Evolutionary conservation across 2,888 invertebrate species (phyloP).

Genomic region (Cerastis rubricosa): DNA sequence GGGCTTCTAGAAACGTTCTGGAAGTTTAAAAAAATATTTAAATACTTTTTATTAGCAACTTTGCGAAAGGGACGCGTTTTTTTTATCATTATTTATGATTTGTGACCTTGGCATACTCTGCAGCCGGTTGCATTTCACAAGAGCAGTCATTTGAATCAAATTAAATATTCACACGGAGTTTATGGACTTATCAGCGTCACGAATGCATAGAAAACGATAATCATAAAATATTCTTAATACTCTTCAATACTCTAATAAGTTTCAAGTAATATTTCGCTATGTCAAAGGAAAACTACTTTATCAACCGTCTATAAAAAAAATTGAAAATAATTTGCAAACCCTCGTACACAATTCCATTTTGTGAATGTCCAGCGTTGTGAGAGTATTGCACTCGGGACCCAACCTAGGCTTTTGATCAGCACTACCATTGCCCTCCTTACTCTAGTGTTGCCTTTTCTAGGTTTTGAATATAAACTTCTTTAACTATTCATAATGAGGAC

Average conservation of each 20-base stretch:
- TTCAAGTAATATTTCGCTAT: background rate
- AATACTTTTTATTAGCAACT: background rate
- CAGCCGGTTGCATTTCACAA: slow-evolving; percentile 36
- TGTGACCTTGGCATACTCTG: slow-evolving; percentile 33
- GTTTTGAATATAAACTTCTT: background rate
- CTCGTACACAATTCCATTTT: background rate
- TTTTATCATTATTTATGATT: slow-evolving; percentile 20
- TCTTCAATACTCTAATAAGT: background rate
- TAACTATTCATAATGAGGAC: background rate
- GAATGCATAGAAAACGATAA: background rate
- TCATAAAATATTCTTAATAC: background rate
- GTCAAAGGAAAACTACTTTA: background rate
- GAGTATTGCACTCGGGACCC: background rate
- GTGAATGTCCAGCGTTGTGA: background rate
- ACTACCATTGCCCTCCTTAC: background rate
- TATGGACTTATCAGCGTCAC: background rate
- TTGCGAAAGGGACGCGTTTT: background rate
- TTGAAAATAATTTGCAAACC: background rate
- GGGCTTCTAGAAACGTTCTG: slow-evolving; percentile 22
- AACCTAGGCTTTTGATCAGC: background rate
- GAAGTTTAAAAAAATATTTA: background rate
- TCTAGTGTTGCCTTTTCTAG: background rate
- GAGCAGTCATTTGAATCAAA: slow-evolving; percentile 30
- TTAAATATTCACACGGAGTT: slow-evolving; percentile 15
- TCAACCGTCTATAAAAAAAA: background rate